A percentile compares a stretch with the other conserved stretches of the same genome.
Evolutionary conservation across 2,797 vertebrate species (phyloP).

Genomic region (Vireo griseus): DNA sequence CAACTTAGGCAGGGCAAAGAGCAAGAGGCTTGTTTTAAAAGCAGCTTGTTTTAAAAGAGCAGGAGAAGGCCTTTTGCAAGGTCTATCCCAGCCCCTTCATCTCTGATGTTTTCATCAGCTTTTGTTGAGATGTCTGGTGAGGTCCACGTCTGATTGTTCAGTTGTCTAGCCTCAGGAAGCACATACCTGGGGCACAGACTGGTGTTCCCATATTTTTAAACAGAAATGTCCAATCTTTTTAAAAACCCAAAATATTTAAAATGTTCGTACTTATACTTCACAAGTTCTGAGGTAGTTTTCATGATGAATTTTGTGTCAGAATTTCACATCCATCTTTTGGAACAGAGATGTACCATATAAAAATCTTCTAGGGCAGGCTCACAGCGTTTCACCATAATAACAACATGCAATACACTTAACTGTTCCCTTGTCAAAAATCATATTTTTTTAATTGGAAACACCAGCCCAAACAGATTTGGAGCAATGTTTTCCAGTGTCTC

Average conservation of each 20-base stretch:
- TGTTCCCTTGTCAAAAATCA: background rate
- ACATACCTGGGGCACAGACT: background rate
- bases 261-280: background rate
- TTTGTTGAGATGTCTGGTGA: background rate
- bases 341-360: background rate
- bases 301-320: background rate
- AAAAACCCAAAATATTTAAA: background rate
- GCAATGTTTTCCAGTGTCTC: background rate
- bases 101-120: background rate
- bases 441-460: background rate
- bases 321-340: background rate
- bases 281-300: background rate
- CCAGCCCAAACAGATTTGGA: background rate
- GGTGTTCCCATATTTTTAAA: background rate
- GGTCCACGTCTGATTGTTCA: background rate
- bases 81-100: background rate
- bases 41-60: background rate
- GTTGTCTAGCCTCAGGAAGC: accelerated
- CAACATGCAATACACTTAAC: background rate
- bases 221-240: background rate
- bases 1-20: background rate
- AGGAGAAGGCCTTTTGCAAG: background rate
- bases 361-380: background rate
- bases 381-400: background rate
- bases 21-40: background rate